Base-by-base conservation (phyloP, 2,888 invertebrate genomes). In the Silvanus unidentatus region DNA sequence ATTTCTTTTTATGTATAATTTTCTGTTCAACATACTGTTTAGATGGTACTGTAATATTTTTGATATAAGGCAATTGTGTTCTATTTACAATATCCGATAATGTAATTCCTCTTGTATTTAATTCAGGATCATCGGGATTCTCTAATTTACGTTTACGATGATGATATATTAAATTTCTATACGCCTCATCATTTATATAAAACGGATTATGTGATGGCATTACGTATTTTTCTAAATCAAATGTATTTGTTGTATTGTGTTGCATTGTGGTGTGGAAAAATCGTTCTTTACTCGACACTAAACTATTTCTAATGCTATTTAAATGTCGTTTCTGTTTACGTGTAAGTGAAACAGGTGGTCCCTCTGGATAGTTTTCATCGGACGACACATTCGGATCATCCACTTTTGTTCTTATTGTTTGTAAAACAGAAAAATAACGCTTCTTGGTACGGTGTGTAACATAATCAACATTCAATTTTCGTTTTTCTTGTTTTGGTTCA, bases 341-440 rank as follows among this genome's bases (percentile, higher is more conserved):
- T 22, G 76, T 75, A 35, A 78, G 68, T 40, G 78, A 75, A 10
- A 70, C 63, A 27, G 81, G 80, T 28, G 82, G 79, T 1, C 84
- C 84, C 63, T 84, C 84, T 34, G 84, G 83, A 65, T 83, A 84
- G 59, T 82, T 84, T 56, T 91, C 90, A 53, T 89, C 89, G 16
- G 86, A 86, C 37, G 75, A 72, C 45, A 71, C 71, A 46, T 81
- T 76, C 54, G 72, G 65, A 40, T 85, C 79, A n/a, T 85, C 84
- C 40, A 85, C 78, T 56, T 87, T 84, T 55, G 82, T 79, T 58
- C 81, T 76, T 16, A 90, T 79, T 44, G 82, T 79, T 39, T 80
- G 72, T 38, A 91, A 71, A 62, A 88, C 85, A 64, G 85, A 81
- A 71, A 81, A 82, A 63, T 72, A 72, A 27, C 74, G 63, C 42